Evolutionary conservation across 2,113 vertebrate genomes (phyloP).

Genomic region (Todiramphus chloris): DNA sequence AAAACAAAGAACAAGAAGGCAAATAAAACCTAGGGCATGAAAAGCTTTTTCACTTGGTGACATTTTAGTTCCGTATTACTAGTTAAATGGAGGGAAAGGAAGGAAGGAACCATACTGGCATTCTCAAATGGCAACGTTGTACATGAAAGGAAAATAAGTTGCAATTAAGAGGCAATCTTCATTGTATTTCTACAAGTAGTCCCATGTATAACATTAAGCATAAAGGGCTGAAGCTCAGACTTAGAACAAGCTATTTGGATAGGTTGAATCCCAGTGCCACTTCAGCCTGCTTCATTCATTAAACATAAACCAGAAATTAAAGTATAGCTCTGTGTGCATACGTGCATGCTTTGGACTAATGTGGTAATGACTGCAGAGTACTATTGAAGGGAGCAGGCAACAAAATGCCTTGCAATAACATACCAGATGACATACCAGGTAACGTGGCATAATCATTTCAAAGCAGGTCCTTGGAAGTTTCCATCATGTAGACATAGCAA

Average conservation of each 20-base stretch:
- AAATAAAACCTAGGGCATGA: not conserved
- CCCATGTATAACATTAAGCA: not conserved
- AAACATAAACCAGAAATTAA: not conserved
- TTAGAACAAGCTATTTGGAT: not conserved
- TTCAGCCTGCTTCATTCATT: not conserved
- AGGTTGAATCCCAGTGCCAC: not conserved
- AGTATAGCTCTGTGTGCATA: not conserved
- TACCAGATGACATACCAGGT: not conserved
- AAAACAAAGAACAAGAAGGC: not conserved
- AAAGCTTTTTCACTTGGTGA: not conserved
- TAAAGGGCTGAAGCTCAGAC: not conserved
- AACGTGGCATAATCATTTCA: not conserved
- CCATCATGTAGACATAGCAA: rapidly evolving
- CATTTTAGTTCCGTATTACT: not conserved
- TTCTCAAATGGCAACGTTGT: not conserved
- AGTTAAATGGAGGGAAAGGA: not conserved
- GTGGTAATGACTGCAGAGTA: not conserved
- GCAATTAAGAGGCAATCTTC: constrained; percentile 1
- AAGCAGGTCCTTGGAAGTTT: not conserved
- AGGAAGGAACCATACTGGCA: not conserved
- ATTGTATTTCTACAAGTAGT: constrained; percentile 2
- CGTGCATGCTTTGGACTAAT: not conserved
- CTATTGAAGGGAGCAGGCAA: not conserved
- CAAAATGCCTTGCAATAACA: rapidly evolving
- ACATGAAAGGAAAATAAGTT: not conserved